A percentile compares a stretch with the other conserved stretches of the same genome.
Evolutionary conservation across 2,113 vertebrate species (phyloP).

Genomic region (Anas platyrhynchos): DNA sequence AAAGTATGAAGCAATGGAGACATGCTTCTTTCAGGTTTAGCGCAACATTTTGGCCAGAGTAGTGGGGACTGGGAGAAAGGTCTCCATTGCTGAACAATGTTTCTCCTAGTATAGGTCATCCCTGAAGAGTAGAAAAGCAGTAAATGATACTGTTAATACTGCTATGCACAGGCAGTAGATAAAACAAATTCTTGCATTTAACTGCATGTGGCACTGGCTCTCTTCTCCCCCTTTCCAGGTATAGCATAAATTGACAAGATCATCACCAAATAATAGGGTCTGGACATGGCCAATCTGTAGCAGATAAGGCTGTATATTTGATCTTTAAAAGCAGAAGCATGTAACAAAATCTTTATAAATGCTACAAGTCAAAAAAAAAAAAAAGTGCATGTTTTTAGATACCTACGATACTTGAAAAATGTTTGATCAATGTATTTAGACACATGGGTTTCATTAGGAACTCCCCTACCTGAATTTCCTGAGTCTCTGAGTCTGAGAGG

Average conservation of each 20-base stretch:
- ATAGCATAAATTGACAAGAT: background rate
- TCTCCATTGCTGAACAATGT: background rate
- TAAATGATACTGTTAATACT: background rate
- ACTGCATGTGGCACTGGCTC: background rate
- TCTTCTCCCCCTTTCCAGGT: background rate
- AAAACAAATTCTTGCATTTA: background rate
- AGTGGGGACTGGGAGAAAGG: background rate
- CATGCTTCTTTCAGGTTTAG: background rate
- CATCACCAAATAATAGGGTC: background rate
- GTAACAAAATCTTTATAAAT: background rate
- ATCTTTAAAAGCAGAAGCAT: background rate
- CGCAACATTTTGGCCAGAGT: background rate
- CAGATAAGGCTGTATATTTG: background rate
- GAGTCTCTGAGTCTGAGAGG: background rate
- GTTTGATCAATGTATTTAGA: background rate
- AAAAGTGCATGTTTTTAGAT: background rate
- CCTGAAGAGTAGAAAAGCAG: background rate
- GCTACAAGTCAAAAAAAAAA: background rate
- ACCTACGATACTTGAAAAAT: background rate
- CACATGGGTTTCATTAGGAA: background rate
- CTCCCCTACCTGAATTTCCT: background rate
- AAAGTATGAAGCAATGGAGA: background rate
- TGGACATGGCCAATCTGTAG: background rate
- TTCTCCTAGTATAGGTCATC: background rate
- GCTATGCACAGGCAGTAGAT: background rate